These are phyloP conservation scores for Girardinichthys multiradiatus DNA, from an alignment of 2,113 vertebrate genomes.

Conservation along the genomic window DNA sequence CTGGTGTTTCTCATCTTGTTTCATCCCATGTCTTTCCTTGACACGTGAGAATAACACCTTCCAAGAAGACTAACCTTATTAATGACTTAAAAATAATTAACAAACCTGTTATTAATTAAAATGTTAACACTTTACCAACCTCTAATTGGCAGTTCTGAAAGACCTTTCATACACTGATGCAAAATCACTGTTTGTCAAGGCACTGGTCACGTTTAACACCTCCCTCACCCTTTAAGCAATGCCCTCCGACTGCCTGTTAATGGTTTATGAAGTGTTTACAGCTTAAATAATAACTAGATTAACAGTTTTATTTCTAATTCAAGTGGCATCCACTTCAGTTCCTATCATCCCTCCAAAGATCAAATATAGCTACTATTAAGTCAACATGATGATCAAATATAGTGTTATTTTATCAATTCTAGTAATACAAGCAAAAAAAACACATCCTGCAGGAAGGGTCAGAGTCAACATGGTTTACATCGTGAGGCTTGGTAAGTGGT, in stretches of 20 bases:
- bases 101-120: neutral
- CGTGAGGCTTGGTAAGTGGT: conserved; percentile 20
- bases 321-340: neutral
- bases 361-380: neutral
- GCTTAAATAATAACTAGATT: neutral
- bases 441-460: neutral
- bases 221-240: too few relatives aligned
- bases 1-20: neutral
- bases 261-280: too few relatives aligned
- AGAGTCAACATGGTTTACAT: conserved; percentile 29
- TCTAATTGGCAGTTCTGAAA: neutral
- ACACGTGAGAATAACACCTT: too few relatives aligned
- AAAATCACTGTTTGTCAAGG: neutral
- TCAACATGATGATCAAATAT: neutral
- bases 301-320: neutral
- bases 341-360: neutral
- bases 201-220: too few relatives aligned
- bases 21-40: neutral
- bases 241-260: too few relatives aligned
- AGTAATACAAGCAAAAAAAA: neutral
- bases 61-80: neutral
- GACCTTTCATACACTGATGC: neutral
- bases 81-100: neutral
- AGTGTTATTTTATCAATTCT: conserved; percentile 4
- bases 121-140: neutral